Evolutionary conservation across 2,113 vertebrate species (phyloP).

Genomic region (Coracopsis vasa): DNA sequence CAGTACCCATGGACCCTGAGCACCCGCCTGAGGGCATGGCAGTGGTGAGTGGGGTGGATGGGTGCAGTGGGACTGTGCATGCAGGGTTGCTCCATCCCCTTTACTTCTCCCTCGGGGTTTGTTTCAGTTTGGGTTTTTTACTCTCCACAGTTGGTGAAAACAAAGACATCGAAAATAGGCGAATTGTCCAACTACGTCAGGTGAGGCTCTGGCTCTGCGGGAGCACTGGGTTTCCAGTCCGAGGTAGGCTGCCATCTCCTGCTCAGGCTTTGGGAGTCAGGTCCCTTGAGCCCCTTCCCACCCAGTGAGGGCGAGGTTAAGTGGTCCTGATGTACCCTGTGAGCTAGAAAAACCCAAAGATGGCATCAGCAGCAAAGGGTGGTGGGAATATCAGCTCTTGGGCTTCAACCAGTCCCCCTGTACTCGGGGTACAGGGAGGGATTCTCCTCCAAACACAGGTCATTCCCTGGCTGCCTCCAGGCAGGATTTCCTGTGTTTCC

Average conservation of each 20-base stretch:
- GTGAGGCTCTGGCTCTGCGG: conserved; percentile 61
- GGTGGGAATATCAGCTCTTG: not conserved
- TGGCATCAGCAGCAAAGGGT: not conserved
- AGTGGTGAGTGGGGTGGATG: not conserved
- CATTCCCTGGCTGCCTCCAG: not conserved
- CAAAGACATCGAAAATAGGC: conserved; percentile 80
- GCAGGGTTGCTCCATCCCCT: not conserved
- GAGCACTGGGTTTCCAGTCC: not conserved
- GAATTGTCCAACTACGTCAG: conserved; percentile 78
- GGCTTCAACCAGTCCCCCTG: not conserved
- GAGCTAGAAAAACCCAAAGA: not conserved
- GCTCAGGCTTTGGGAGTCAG: not conserved
- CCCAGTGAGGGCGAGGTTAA: not conserved
- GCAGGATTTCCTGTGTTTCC: not conserved
- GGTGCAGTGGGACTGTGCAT: not conserved
- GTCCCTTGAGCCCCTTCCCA: not conserved
- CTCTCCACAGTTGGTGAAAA: conserved; percentile 82
- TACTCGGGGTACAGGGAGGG: not conserved
- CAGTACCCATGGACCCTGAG: not conserved
- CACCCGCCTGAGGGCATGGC: not conserved
- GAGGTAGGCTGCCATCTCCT: not conserved
- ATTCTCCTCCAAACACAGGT: not conserved
- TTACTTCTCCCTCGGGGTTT: not conserved
- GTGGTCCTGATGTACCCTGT: not conserved
- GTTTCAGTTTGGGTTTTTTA: not conserved